phyloP scores from a whole-genome alignment of 2,888 invertebrate genomes.

The Ptilodon capucinus region DNA sequence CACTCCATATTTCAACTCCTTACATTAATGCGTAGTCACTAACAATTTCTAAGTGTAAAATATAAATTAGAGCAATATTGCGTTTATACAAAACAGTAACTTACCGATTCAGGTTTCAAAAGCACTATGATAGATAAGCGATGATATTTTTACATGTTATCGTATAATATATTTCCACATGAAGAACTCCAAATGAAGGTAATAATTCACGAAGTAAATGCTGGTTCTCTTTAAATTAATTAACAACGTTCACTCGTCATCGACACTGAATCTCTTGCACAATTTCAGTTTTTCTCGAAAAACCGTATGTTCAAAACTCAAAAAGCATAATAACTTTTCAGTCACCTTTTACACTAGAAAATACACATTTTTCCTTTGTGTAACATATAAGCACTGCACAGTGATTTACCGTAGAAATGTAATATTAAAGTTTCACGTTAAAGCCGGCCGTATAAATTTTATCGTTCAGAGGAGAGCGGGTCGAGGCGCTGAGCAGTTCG shows the following conservation, averaged over 20 bases:
- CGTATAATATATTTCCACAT: not conserved
- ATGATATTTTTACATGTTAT: not conserved
- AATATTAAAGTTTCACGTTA: slow-evolving; percentile 62
- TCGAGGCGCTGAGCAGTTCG: slow-evolving; percentile 48
- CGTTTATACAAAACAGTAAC: no score
- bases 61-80: no score
- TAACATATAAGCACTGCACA: slow-evolving; percentile 59
- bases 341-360: slow-evolving; percentile 32
- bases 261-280: slow-evolving; percentile 18
- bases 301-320: slow-evolving; percentile 39
- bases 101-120: not conserved
- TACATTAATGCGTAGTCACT: no score
- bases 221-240: slow-evolving; percentile 13
- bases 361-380: slow-evolving; percentile 39
- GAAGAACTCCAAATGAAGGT: not conserved
- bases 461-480: slow-evolving; percentile 33
- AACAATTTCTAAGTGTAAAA: no score
- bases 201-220: not conserved
- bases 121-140: not conserved
- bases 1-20: no score
- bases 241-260: slow-evolving; percentile 22
- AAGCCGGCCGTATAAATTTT: slow-evolving; percentile 52
- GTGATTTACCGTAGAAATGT: slow-evolving; percentile 50
- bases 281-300: slow-evolving; percentile 44
- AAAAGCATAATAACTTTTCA: slow-evolving; percentile 36